Evolutionary conservation across 2,888 invertebrate genomes (phyloP).

Genomic region (Julus scandinavius): DNA sequence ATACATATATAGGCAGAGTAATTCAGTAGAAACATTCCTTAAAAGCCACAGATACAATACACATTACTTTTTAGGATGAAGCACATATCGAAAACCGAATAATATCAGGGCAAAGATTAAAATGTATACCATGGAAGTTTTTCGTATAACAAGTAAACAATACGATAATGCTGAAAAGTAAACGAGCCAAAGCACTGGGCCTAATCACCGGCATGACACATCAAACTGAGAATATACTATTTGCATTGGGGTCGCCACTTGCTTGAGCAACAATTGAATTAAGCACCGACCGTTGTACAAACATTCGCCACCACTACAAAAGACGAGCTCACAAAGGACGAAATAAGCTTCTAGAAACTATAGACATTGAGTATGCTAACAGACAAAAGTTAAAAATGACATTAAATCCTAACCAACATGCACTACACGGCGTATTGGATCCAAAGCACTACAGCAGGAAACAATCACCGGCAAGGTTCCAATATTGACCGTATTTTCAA

Average conservation of each 20-base stretch:
- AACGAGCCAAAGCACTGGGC: neutral
- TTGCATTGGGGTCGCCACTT: conserved; percentile 40
- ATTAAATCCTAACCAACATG: neutral
- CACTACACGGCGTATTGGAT: neutral
- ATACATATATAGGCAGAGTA: no score
- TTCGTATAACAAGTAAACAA: neutral
- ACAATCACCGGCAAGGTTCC: neutral
- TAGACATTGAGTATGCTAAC: neutral
- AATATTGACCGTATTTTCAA: neutral
- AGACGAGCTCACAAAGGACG: neutral
- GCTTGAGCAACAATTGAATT: conserved; percentile 1
- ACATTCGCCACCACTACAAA: neutral
- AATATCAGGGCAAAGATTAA: neutral
- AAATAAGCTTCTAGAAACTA: neutral
- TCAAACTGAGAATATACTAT: neutral
- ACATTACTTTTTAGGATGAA: neutral
- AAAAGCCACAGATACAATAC: neutral
- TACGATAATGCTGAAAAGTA: neutral
- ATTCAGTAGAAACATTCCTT: neutral
- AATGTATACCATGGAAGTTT: neutral
- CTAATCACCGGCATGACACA: neutral
- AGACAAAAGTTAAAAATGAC: neutral
- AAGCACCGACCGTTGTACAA: neutral
- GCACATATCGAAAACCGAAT: no score
- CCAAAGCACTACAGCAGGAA: neutral